Evolutionary conservation across 2,797 vertebrate species (phyloP).

Genomic region (Crenuchus spilurus): DNA sequence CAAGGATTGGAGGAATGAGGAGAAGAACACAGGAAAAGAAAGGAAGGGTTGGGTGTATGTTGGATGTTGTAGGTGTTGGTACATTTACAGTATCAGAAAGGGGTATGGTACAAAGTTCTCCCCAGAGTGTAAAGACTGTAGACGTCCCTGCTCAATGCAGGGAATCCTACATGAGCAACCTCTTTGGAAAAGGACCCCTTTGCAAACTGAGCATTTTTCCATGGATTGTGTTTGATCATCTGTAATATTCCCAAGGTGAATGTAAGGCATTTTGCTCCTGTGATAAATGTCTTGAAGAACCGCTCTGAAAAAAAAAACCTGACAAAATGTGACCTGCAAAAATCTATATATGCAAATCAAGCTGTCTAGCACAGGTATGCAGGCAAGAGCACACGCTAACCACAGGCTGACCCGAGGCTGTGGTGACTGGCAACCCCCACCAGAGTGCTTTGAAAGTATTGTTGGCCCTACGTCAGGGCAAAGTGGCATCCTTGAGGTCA

Average conservation of each 20-base stretch:
- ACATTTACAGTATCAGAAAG: neutral
- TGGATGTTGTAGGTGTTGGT: conserved; percentile 6
- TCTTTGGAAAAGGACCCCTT: conserved; percentile 53
- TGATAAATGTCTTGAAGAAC: conserved; percentile 52
- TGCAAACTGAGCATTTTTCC: conserved; percentile 53
- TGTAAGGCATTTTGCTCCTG: conserved; percentile 51
- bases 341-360: conserved; percentile 80
- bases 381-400: conserved; percentile 10
- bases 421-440: conserved; percentile 45
- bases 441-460: conserved; percentile 28
- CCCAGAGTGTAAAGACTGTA: conserved; percentile 13
- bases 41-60: neutral
- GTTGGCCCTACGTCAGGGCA: conserved; percentile 14
- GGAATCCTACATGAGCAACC: conserved; percentile 29
- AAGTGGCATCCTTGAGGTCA: neutral
- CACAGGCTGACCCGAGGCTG: neutral
- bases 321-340: conserved; percentile 74
- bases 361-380: conserved; percentile 35
- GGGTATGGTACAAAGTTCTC: neutral
- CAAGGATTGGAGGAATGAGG: conserved; percentile 49
- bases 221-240: conserved; percentile 46
- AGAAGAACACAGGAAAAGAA: conserved; percentile 49
- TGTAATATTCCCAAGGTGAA: conserved; percentile 54
- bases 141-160: conserved; percentile 8
- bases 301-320: conserved; percentile 58